Percentiles rank a stretch among this genome's conserved stretches.
These are phyloP conservation scores for Beaufortia kweichowensis DNA, from an alignment of 2,113 vertebrate genomes.

Conservation along the genomic window DNA sequence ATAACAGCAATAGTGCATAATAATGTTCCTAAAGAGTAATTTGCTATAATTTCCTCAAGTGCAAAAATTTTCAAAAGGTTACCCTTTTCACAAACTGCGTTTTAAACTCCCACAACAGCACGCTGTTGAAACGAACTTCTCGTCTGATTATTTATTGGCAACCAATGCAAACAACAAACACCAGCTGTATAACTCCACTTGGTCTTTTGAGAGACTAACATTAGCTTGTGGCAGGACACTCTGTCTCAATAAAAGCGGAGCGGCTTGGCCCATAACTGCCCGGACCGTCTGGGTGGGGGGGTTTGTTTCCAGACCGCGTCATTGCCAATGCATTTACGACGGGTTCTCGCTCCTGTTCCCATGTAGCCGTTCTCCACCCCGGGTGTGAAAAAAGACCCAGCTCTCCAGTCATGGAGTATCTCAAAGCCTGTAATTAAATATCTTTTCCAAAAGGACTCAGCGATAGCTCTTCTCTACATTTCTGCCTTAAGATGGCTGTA, in stretches of 20 bases:
- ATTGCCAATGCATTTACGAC: conserved; percentile 22
- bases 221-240: conserved; percentile 72
- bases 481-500: conserved; percentile 15
- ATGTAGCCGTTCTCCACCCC: conserved; percentile 39
- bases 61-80: conserved; percentile 2
- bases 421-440: conserved; percentile 63
- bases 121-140: conserved; percentile 31
- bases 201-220: conserved; percentile 70
- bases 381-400: conserved; percentile 23
- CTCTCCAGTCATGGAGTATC: conserved; percentile 56
- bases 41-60: conserved; percentile 7
- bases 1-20: too few species aligned
- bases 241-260: conserved; percentile 66
- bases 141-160: conserved; percentile 59
- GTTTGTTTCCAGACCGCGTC: conserved; percentile 10
- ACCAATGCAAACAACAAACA: conserved; percentile 63
- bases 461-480: conserved; percentile 4
- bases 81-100: conserved; percentile 29
- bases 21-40: neutral
- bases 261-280: conserved; percentile 65
- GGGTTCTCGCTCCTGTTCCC: conserved; percentile 62
- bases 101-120: conserved; percentile 22
- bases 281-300: conserved; percentile 28
- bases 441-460: conserved; percentile 1
- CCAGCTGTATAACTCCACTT: conserved; percentile 67